These are phyloP conservation scores for Chaunax sp. DNA, from an alignment of 2,797 vertebrate genomes.

Conservation along the genomic window DNA sequence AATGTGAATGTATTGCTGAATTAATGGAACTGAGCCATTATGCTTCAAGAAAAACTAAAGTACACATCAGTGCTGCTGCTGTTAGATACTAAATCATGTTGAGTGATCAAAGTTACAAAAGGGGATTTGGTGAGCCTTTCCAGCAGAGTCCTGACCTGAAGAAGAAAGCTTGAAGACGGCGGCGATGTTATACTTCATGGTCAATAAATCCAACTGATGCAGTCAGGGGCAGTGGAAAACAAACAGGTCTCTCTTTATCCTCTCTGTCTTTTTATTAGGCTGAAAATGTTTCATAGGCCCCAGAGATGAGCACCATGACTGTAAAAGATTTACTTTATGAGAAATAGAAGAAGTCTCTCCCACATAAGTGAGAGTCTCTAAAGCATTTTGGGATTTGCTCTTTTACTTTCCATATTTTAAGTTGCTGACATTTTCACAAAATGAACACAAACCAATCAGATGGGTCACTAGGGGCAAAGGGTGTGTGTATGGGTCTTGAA, in stretches of 20 bases:
- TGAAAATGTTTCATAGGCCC: constrained; percentile 51
- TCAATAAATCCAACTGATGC: constrained; percentile 47
- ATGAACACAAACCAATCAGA: constrained; percentile 19
- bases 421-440: neutral
- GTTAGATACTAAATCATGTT: neutral
- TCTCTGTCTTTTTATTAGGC: constrained; percentile 47
- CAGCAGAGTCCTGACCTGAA: constrained; percentile 14
- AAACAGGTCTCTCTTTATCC: constrained; percentile 15
- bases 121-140: neutral
- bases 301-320: constrained; percentile 30
- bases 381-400: constrained; percentile 1
- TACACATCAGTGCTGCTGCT: neutral
- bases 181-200: constrained; percentile 31
- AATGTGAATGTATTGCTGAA: neutral
- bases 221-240: constrained; percentile 37
- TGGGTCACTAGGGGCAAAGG: neutral
- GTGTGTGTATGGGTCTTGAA: neutral
- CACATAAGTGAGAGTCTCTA: constrained; percentile 10
- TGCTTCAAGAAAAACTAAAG: neutral
- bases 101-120: neutral
- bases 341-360: constrained; percentile 20
- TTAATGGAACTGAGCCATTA: neutral
- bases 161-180: constrained; percentile 24
- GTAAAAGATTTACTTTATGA: constrained; percentile 51
- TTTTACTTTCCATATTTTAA: constrained; percentile 8